phyloP scores from a whole-genome alignment of 2,888 invertebrate genomes.

The Hirtodrosophila trivittata region DNA sequence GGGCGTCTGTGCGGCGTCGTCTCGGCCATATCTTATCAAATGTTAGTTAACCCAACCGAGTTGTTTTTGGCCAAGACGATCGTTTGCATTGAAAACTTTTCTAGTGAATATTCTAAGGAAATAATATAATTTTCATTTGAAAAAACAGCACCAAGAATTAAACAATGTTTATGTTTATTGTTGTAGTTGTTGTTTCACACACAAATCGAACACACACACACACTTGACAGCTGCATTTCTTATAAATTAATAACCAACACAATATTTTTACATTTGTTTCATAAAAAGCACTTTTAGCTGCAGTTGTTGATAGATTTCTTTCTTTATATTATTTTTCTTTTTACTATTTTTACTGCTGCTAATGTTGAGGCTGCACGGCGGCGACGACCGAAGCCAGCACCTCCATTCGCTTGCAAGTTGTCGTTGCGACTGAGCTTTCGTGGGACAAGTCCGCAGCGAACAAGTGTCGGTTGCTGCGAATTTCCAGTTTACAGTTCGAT shows the following conservation, averaged over 20 bases:
- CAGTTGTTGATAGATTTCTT: slow-evolving; percentile 12
- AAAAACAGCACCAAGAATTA: too few relatives aligned
- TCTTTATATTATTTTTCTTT: slow-evolving; percentile 22
- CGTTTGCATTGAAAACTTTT: slow-evolving; percentile 28
- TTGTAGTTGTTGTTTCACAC: too few relatives aligned
- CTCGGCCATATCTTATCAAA: slow-evolving; percentile 63
- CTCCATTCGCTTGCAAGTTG: slow-evolving; percentile 84
- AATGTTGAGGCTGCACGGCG: slow-evolving; percentile 64
- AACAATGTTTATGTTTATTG: too few relatives aligned
- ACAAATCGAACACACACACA: too few relatives aligned
- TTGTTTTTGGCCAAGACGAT: slow-evolving; percentile 18
- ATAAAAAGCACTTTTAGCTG: slow-evolving; percentile 58
- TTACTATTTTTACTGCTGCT: slow-evolving; percentile 46
- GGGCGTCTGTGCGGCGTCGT: slow-evolving; percentile 57
- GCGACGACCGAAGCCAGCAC: slow-evolving; percentile 79
- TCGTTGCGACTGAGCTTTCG: slow-evolving; percentile 84
- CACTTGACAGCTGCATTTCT: not conserved
- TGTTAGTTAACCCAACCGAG: slow-evolving; percentile 63
- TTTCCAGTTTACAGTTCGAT: slow-evolving; percentile 67
- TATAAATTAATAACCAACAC: not conserved
- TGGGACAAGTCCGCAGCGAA: slow-evolving; percentile 72
- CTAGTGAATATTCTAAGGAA: not conserved
- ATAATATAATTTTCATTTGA: slow-evolving; percentile 8
- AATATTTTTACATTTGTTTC: slow-evolving; percentile 57
- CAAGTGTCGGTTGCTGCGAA: slow-evolving; percentile 75